These are phyloP conservation scores for Microctenopoma lineatum DNA, from an alignment of 2,797 vertebrate genomes.

Conservation along the genomic window DNA sequence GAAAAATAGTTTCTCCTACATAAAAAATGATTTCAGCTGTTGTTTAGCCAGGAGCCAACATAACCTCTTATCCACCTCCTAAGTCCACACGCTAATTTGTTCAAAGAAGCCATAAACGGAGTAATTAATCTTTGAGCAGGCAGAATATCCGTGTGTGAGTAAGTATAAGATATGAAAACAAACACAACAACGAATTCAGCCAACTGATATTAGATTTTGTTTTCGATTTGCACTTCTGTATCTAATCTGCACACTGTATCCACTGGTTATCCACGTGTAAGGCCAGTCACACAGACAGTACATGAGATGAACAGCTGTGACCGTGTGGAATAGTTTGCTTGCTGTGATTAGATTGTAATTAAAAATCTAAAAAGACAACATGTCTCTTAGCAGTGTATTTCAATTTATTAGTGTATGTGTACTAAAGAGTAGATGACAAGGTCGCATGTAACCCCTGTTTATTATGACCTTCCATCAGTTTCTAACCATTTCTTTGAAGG, in stretches of 20 bases:
- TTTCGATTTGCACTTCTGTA: constrained; percentile 3
- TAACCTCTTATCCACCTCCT: not conserved
- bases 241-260: not conserved
- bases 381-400: too few species aligned
- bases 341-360: not conserved
- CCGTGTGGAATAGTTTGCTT: not conserved
- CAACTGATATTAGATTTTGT: constrained; percentile 1
- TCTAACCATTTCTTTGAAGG: constrained; percentile 96
- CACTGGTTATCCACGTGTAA: not conserved
- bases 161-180: not conserved
- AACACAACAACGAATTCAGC: not conserved
- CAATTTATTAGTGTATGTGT: too few species aligned
- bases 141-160: not conserved
- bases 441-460: not conserved
- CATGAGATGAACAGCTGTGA: not conserved
- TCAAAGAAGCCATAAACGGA: constrained; percentile 12
- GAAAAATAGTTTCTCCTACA: too few species aligned
- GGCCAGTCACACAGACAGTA: too few species aligned
- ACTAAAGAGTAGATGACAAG: too few species aligned
- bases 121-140: not conserved
- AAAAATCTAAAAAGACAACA: too few species aligned
- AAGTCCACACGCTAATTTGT: constrained; percentile 14
- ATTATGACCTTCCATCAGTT: not conserved
- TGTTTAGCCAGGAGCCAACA: constrained; percentile 1
- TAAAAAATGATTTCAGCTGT: too few species aligned